These are phyloP conservation scores for Hipposideros armiger DNA, from an alignment of 2,113 vertebrate genomes.

Conservation along the genomic window DNA sequence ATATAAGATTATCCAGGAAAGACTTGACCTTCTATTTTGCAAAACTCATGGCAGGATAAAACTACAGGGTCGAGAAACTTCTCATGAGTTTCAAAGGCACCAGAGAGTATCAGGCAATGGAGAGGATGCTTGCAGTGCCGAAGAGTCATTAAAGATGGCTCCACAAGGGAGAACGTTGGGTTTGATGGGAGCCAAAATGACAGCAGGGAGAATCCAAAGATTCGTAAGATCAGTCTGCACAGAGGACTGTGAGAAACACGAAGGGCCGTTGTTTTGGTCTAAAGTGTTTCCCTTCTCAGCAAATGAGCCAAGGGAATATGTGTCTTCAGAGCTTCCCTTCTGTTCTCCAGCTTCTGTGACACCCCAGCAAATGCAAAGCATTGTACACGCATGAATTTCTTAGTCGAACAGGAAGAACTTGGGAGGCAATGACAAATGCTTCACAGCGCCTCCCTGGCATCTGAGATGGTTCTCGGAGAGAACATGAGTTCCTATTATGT, in stretches of 20 bases:
- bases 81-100: neutral
- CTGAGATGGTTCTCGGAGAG: slow-evolving; percentile 68
- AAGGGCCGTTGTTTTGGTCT: slow-evolving; percentile 46
- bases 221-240: slow-evolving; percentile 48
- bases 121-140: neutral
- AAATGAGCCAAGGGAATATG: slow-evolving; percentile 61
- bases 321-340: slow-evolving; percentile 68
- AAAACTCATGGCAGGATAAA: neutral
- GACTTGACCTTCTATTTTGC: slow-evolving; percentile 2
- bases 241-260: slow-evolving; percentile 50
- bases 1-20: neutral
- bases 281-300: slow-evolving; percentile 63
- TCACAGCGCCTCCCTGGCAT: slow-evolving; percentile 69
- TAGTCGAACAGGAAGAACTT: slow-evolving; percentile 69
- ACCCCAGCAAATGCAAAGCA: slow-evolving; percentile 70
- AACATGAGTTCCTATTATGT: slow-evolving; percentile 65
- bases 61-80: neutral
- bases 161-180: slow-evolving; percentile 33
- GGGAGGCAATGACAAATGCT: slow-evolving; percentile 64
- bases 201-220: slow-evolving; percentile 75
- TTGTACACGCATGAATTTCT: slow-evolving; percentile 51
- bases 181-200: neutral
- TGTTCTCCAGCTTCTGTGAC: slow-evolving; percentile 62
- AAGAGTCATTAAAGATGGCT: slow-evolving; percentile 38
- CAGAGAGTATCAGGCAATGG: neutral